These are phyloP conservation scores for Argya squamiceps DNA, from an alignment of 2,797 vertebrate species.

Conservation along the genomic window DNA sequence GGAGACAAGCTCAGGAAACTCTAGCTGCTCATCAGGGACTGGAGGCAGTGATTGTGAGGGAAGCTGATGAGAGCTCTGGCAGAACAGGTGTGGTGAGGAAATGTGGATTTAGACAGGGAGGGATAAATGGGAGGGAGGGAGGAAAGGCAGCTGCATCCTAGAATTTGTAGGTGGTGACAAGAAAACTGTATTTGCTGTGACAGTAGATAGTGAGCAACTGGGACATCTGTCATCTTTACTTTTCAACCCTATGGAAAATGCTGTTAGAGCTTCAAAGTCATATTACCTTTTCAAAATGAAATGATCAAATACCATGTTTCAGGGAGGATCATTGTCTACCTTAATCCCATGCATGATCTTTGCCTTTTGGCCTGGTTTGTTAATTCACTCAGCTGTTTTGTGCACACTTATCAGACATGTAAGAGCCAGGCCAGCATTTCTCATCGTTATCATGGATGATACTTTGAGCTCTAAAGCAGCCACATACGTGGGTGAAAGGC, in stretches of 20 bases:
- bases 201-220: not conserved
- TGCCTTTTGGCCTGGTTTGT: constrained; percentile 43
- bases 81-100: constrained; percentile 20
- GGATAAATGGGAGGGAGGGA: not conserved
- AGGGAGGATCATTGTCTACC: not conserved
- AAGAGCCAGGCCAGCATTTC: constrained; percentile 48
- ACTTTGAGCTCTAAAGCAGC: constrained; percentile 33
- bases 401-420: not conserved
- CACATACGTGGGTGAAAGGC: not conserved
- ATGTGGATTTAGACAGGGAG: not conserved
- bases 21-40: not conserved
- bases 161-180: constrained; percentile 56
- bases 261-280: not conserved
- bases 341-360: constrained; percentile 1
- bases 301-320: not conserved
- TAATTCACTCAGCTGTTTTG: constrained; percentile 12
- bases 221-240: constrained; percentile 37
- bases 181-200: constrained; percentile 26
- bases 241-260: constrained; percentile 20
- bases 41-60: not conserved
- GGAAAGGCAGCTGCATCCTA: not conserved
- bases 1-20: not conserved
- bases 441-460: constrained; percentile 5
- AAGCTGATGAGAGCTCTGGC: not conserved
- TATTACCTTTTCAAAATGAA: not conserved